Percentiles rank a stretch among this genome's conserved stretches.
These are phyloP conservation scores for Entomobrya proxima DNA, from an alignment of 2,888 invertebrate species.

Conservation along the genomic window DNA sequence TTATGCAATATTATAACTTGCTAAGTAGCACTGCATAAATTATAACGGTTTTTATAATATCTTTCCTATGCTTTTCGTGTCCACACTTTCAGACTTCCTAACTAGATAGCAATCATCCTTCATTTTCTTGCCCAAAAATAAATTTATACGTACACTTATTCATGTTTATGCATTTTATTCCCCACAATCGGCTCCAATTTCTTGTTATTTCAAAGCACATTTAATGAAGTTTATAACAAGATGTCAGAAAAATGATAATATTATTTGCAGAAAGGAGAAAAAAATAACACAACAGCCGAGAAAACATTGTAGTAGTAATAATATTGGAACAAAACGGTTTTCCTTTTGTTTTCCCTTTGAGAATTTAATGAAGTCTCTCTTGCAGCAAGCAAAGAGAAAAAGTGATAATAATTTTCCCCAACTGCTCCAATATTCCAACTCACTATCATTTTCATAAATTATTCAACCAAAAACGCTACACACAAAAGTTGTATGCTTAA, in stretches of 20 bases:
- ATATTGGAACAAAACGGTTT: slow-evolving; percentile 34
- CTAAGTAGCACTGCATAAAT: slow-evolving; percentile 31
- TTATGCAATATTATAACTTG: slow-evolving; percentile 38
- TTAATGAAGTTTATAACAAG: slow-evolving; percentile 64
- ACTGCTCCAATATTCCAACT: not conserved
- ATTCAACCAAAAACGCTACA: slow-evolving; percentile 34
- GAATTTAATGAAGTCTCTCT: not conserved
- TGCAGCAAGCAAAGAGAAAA: not conserved
- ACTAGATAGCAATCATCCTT: slow-evolving; percentile 58
- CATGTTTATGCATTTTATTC: no score
- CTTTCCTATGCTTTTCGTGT: not conserved
- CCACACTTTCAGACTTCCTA: not conserved
- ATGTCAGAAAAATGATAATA: slow-evolving; percentile 60
- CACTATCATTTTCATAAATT: slow-evolving; percentile 55
- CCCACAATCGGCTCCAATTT: no score
- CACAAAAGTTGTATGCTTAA: not conserved
- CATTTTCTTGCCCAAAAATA: slow-evolving; percentile 34
- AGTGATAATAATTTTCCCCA: slow-evolving; percentile 24
- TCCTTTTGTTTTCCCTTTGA: slow-evolving; percentile 28
- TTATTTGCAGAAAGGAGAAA: slow-evolving; percentile 36
- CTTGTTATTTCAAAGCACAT: not conserved
- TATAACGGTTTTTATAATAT: slow-evolving; percentile 47
- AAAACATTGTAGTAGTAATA: no score
- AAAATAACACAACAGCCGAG: not conserved
- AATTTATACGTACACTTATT: no score